Evolutionary conservation across 2,888 invertebrate species (phyloP).

Genomic region (Boloria euphrosyne): DNA sequence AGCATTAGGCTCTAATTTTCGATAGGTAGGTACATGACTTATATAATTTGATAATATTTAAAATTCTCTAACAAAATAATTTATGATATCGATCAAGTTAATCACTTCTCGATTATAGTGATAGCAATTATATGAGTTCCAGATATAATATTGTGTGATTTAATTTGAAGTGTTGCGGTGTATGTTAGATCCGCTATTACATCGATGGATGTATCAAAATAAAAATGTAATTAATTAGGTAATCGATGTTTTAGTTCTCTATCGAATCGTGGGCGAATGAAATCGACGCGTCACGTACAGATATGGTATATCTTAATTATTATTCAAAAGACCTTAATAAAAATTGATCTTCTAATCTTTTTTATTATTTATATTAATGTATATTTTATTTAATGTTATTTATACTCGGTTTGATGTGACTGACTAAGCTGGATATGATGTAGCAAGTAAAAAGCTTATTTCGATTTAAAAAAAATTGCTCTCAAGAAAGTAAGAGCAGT

Average conservation of each 20-base stretch:
- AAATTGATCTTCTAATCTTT: no score
- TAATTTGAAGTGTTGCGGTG: conserved; percentile 33
- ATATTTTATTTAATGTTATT: no score
- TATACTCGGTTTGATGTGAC: no score
- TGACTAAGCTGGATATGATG: no score
- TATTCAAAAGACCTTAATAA: not conserved
- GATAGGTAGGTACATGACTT: conserved; percentile 19
- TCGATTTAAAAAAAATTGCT: no score
- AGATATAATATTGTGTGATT: conserved; percentile 17
- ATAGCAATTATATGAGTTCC: conserved; percentile 15
- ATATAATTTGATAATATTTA: conserved; percentile 18
- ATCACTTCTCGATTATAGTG: conserved; percentile 1
- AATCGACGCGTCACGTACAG: conserved; percentile 27
- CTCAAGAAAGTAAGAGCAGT: no score
- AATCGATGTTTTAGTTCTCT: conserved; percentile 51
- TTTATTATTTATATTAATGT: no score
- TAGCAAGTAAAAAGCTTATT: no score
- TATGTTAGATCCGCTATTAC: conserved; percentile 38
- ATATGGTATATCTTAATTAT: conserved; percentile 12
- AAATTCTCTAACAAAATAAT: conserved; percentile 23
- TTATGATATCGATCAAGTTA: conserved; percentile 27
- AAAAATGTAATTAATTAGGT: conserved; percentile 53
- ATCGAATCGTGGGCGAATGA: conserved; percentile 49
- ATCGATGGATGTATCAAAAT: conserved; percentile 42
- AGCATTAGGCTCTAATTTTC: not conserved